phyloP scores from a whole-genome alignment of 2,113 vertebrate genomes.

The Chaetodon trifascialis region DNA sequence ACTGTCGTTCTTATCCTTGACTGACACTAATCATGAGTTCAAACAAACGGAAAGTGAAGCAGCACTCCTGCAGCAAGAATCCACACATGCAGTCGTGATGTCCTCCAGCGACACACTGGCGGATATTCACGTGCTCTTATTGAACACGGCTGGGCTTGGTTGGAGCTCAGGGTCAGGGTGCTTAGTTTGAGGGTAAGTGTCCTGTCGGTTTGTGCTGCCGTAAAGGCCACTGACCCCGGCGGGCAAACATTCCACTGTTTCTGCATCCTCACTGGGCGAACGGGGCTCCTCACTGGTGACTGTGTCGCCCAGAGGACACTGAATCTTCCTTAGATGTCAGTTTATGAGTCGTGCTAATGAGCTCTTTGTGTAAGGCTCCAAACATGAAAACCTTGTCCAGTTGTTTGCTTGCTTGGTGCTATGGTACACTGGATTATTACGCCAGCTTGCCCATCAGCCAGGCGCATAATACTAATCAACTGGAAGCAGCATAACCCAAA shows the following conservation, averaged over 20 bases:
- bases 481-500: neutral
- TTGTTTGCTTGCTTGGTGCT: neutral
- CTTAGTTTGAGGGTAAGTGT: conserved; percentile 77
- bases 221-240: conserved; percentile 56
- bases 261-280: neutral
- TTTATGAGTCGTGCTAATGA: neutral
- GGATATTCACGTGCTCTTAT: conserved; percentile 44
- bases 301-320: too few species aligned
- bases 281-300: neutral
- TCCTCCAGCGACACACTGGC: neutral
- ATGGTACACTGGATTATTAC: neutral
- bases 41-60: neutral
- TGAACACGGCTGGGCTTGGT: conserved; percentile 31
- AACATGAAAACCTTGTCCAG: neutral
- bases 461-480: neutral
- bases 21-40: neutral
- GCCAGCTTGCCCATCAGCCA: neutral
- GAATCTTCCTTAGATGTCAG: neutral
- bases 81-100: neutral
- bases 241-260: conserved; percentile 41
- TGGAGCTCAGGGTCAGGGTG: conserved; percentile 55
- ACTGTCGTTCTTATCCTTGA: conserved; percentile 3
- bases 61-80: neutral
- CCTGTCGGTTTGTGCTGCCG: conserved; percentile 67
- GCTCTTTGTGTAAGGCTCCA: neutral